Evolutionary conservation across 2,113 vertebrate genomes (phyloP), one percentile per base, ranked within the genome.

Genomic region (Lonchura striata): DNA sequence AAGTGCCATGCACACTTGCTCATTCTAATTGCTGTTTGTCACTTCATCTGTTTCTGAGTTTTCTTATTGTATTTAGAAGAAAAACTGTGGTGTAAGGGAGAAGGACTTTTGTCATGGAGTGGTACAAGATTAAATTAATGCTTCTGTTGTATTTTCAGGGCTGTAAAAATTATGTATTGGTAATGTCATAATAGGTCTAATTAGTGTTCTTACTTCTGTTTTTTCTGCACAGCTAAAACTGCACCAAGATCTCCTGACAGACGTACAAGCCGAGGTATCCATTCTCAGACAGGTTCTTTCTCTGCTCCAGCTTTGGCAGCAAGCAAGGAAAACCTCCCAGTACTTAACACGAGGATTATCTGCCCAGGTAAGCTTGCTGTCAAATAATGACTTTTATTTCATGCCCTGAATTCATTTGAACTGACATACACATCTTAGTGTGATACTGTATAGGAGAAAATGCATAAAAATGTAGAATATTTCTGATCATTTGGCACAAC

Each of bases 311-410:
- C 98, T 31, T 97, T 98, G 96, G 98, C 98, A 92, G 98, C 98
- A 87, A 98, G 98, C 98, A 99, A 99, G 94, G 99, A 99, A 95
- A 99, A 99, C 82, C 99, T 99, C 16, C 99, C 99, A 46, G 99
- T 99, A 41, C 98, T 99, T 95, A 99, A 99, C 97, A 99, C 99
- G 2, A 98, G 99, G 91, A 99, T 99, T 96, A 99, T 99, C 95
- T 99, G 99, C 93, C 99, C 99, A 74, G 99, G 99, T 99, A 98
- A 92, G 33, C 42, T 81, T 50, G 39, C 18, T 88, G 24, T 75
- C 37, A 86, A 92, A 70, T 88, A 89, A 49, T 1, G 9, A 9
- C 19, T 87, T 94, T 53, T 61, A 47, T 28, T 65, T 94, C 35
- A 11, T 39, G 21, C 16, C 15, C 47, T 65, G n/a, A 31, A 28